Base-by-base conservation (phyloP, 2,113 vertebrate species). In the Bufo bufo region DNA sequence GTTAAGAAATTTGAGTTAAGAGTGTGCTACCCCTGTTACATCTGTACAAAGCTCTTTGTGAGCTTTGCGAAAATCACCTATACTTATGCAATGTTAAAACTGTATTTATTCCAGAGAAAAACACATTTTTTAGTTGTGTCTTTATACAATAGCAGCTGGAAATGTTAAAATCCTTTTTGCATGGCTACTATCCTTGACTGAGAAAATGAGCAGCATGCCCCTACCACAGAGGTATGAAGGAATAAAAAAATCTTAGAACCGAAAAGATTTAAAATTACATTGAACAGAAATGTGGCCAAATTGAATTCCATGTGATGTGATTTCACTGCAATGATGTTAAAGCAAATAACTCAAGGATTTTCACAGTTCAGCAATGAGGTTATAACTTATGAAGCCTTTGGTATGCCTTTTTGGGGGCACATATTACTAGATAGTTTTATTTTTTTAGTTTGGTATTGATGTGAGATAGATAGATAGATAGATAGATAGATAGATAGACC, bases 331-430 rank as follows among this genome's bases (percentile, higher is more conserved):
- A 84, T 71, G 8, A 84, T 69, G 63, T 84, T 71, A 84, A 43
- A 84, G 82, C 47, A 84, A 84, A 84, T 84, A 84, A 84, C 63
- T 84, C 4, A n/a, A 50, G 45, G 19, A 82, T 66, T 61, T 82
- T 66, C 82, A 84, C 82, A 84, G 82, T 52, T 49, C 19, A 69
- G 63, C 82, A 84, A 84, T 82, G 43, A 50, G 19, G 10, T 83
- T 66, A 50, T 83, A 82, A 6, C 58, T 43, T 65, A 59, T 59
- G 6, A 80, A 43, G 78, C 16, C 14, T 61, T 81, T 45, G 59
- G 43, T 49, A 50, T 65, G 20, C 8, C 66, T 13, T n/a, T 66
- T 66, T 33, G 33, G 33, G 43, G 61, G 20, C 81, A 66, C n/a
- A 50, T 66, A 66, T 66, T 66, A 6, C 61, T n/a, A 65, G 19